Base-by-base conservation (phyloP, 92 coral and sea anemone genomes). In the Zoanthus solanderi region DNA sequence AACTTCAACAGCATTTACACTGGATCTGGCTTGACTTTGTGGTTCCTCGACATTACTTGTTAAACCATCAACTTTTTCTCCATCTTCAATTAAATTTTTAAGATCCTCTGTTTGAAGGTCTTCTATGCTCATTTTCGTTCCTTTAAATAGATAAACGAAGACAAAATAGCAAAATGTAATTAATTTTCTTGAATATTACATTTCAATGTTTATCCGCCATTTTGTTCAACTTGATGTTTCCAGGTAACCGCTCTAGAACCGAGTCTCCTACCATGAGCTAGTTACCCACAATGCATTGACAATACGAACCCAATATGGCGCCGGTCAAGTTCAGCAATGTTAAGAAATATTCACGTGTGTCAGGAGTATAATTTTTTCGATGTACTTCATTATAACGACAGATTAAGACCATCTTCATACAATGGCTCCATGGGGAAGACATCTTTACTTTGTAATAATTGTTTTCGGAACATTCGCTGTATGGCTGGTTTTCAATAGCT, bases 201-300 rank as follows among this genome's bases (percentile, higher is more conserved):
- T 7, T 50, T 7, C 54, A 7, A 23, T 46, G 85, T 81, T 66
- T 81, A 45, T 66, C 85, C 85, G 85, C 85, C 85, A 81, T 81
- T 65, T 81, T 81, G 85, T 79, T 28, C 56, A 67, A 45, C 18
- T 63, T 13, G 68, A 45, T 46, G 84, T 81, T 81, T 81, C 85
- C 75, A 63, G 85, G 85, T 81, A 81, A 81, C 85, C 17, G 28
- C 32, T 47, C 75, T 47, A 46, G 85, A 44, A 12, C 63, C 85
- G 75, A 81, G 85, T 81, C 75, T 66, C 71, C 85, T 5, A 5
- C 23, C 16, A 10, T 5, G 4, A 23, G 0, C 30, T 9, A n/a
- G 32, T 44, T 46, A 46, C 82, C 82, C 82, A 77, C 67, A 77
- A 77, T 77, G 45, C 82, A 0, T 5, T 77, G 46, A 23, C 13